These are phyloP conservation scores for Allolobophora icterica DNA, from an alignment of 2,888 invertebrate genomes.

Conservation along the genomic window DNA sequence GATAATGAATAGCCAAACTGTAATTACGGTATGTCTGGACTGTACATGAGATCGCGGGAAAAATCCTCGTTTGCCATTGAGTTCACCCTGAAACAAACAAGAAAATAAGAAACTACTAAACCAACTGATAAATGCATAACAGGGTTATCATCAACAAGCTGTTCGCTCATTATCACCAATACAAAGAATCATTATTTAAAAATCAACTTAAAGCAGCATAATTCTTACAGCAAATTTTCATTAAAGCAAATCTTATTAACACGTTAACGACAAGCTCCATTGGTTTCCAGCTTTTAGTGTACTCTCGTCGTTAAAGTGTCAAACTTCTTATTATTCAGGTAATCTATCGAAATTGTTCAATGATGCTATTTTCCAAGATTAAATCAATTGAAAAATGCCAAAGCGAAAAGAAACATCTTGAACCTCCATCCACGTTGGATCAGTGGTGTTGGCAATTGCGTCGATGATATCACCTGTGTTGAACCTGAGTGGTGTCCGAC, in stretches of 20 bases:
- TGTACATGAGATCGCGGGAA: constrained; percentile 41
- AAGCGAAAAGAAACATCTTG: not conserved
- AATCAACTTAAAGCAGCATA: too few relatives aligned
- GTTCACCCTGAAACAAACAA: constrained; percentile 32
- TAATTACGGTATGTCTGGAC: not conserved
- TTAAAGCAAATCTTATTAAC: not conserved
- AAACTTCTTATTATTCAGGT: not conserved
- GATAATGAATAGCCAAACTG: not conserved
- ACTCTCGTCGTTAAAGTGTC: too few relatives aligned
- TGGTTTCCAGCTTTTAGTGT: too few relatives aligned
- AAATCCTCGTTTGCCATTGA: constrained; percentile 39
- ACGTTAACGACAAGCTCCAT: too few relatives aligned
- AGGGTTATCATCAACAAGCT: not conserved
- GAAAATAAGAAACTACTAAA: not conserved
- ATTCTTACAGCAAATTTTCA: not conserved
- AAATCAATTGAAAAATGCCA: too few relatives aligned
- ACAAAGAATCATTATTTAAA: not conserved
- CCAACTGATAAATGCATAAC: too few relatives aligned
- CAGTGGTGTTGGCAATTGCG: not conserved
- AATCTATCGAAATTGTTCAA: not conserved
- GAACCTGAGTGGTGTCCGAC: not conserved
- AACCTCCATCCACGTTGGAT: not conserved
- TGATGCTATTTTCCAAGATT: too few relatives aligned
- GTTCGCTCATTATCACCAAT: not conserved
- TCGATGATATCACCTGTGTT: not conserved